These are phyloP conservation scores for Synergus laeviventris DNA, from an alignment of 2,888 invertebrate genomes.

Conservation along the genomic window DNA sequence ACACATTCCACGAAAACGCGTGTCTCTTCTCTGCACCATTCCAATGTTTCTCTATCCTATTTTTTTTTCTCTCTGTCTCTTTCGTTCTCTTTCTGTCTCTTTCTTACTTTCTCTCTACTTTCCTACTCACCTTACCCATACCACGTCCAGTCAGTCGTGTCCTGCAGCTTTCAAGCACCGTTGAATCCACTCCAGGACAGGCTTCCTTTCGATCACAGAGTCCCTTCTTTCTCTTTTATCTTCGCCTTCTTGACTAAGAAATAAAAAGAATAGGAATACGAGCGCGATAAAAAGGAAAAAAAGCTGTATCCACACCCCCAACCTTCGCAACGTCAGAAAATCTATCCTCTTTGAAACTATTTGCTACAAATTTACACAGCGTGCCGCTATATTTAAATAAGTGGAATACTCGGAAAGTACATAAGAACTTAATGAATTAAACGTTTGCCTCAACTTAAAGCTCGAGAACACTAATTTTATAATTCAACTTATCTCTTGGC, in stretches of 20 bases:
- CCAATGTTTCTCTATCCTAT: constrained; percentile 28
- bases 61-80: background rate
- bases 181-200: constrained; percentile 51
- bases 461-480: background rate
- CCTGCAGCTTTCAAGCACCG: constrained; percentile 53
- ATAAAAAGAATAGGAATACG: constrained; percentile 36
- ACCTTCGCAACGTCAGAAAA: constrained; percentile 4
- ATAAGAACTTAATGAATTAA: constrained; percentile 3
- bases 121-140: constrained; percentile 44
- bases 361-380: background rate
- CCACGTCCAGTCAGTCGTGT: constrained; percentile 35
- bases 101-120: constrained; percentile 37
- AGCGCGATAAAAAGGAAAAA: background rate
- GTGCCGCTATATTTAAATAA: background rate
- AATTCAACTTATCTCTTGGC: background rate
- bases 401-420: background rate
- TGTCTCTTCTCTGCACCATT: constrained; percentile 44
- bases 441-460: background rate
- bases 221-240: constrained; percentile 40
- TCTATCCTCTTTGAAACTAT: background rate
- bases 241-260: constrained; percentile 28
- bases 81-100: background rate
- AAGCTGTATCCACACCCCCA: background rate
- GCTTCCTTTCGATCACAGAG: constrained; percentile 51
- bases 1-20: constrained; percentile 20